A percentile compares a stretch with the other conserved stretches of the same genome.
phyloP scores from a whole-genome alignment of 2,888 invertebrate species.

The Phaonia tiefii region DNA sequence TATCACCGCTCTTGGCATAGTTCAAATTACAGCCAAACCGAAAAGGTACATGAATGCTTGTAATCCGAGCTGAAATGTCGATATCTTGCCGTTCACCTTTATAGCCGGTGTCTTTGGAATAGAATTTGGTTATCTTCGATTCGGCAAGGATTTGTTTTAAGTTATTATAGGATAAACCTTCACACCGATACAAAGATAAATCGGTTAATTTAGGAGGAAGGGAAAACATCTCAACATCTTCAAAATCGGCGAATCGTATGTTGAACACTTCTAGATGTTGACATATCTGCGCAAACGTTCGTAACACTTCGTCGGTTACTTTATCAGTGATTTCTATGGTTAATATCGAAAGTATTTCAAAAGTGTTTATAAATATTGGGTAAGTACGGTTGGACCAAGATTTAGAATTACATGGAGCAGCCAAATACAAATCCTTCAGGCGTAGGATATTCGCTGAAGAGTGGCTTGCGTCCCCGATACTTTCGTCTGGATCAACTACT shows the following conservation, averaged over 20 bases:
- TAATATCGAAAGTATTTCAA: too few species aligned
- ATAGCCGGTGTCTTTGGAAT: not conserved
- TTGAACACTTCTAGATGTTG: not conserved
- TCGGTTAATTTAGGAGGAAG: not conserved
- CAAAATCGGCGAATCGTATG: not conserved
- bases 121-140: slow-evolving; percentile 7
- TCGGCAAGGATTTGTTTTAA: not conserved
- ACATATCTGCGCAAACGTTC: too few species aligned
- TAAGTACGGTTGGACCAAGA: not conserved
- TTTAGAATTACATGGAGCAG: not conserved
- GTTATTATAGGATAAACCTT: not conserved
- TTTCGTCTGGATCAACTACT: not conserved
- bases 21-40: too few species aligned
- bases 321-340: too few species aligned
- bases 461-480: too few species aligned
- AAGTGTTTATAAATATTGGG: too few species aligned
- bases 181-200: not conserved
- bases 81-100: not conserved
- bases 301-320: too few species aligned
- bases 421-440: not conserved
- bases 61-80: not conserved
- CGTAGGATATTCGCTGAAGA: too few species aligned
- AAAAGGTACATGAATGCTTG: not conserved
- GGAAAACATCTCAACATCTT: not conserved
- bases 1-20: not conserved